Evolutionary conservation across 53 echinoderm and acorn worm genomes (phyloP).

Genomic region (Henricia sp.): DNA sequence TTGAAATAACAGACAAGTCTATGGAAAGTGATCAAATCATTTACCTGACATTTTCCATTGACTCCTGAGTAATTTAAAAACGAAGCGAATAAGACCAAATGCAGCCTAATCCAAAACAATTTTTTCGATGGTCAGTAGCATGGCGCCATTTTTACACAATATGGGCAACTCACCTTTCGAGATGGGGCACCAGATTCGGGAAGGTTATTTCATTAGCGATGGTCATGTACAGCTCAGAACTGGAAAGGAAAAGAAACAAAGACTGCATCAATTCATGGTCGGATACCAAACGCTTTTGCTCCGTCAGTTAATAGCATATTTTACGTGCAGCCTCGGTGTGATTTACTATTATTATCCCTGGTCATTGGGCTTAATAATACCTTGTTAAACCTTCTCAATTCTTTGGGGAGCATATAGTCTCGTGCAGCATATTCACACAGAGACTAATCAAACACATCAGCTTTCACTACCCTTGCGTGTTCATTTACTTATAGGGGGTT

Average conservation of each 20-base stretch:
- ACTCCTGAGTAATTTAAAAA: not conserved
- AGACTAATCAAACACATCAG: too few species aligned
- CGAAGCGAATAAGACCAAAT: not conserved
- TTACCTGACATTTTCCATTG: not conserved
- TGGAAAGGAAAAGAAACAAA: constrained; percentile 56
- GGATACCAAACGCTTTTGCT: too few species aligned
- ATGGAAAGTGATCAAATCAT: not conserved
- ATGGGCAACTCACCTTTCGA: constrained; percentile 73
- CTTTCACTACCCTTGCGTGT: too few species aligned
- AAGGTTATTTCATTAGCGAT: constrained; percentile 91
- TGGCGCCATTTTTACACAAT: not conserved
- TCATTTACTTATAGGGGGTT: too few species aligned
- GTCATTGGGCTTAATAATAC: too few species aligned
- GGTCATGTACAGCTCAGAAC: constrained; percentile 72
- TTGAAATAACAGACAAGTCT: too few species aligned
- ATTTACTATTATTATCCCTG: too few species aligned
- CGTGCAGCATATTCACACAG: too few species aligned
- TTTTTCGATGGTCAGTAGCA: not conserved
- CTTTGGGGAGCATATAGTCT: too few species aligned
- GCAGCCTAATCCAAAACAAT: not conserved
- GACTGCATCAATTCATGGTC: not conserved
- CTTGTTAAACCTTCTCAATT: too few species aligned
- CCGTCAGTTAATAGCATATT: too few species aligned
- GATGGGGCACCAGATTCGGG: constrained; percentile 81
- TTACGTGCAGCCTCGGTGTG: too few species aligned